Evolutionary conservation across 2,113 vertebrate species (phyloP).

Genomic region (Sinocyclocheilus maitianheensis): DNA sequence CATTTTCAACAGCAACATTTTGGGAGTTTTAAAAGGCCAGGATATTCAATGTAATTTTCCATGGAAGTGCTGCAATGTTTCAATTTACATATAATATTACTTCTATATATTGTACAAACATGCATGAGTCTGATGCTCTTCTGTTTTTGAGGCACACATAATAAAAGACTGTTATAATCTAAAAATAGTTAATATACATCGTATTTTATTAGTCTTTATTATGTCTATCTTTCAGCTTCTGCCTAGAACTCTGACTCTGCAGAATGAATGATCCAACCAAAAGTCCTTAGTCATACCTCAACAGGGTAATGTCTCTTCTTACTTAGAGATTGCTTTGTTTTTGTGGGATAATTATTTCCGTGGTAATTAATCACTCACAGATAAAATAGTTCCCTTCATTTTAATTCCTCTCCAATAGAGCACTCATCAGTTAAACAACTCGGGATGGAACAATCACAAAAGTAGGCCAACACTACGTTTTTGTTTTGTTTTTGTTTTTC

Average conservation of each 20-base stretch:
- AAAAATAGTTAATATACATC: not conserved
- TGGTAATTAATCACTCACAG: slow-evolving; percentile 61
- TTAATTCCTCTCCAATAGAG: slow-evolving; percentile 45
- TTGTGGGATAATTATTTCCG: slow-evolving; percentile 55
- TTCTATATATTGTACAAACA: no score
- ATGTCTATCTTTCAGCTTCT: not conserved
- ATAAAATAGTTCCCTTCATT: slow-evolving; percentile 43
- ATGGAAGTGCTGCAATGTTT: no score
- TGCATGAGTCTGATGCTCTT: no score
- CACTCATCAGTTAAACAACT: slow-evolving; percentile 57
- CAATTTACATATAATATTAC: no score
- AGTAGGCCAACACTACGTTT: slow-evolving; percentile 61
- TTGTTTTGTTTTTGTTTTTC: not conserved
- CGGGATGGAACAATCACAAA: slow-evolving; percentile 51
- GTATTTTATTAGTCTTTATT: not conserved
- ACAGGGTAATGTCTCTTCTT: slow-evolving; percentile 61
- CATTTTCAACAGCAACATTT: no score
- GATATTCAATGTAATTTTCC: no score
- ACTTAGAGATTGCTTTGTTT: slow-evolving; percentile 59
- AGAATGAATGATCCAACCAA: slow-evolving; percentile 5
- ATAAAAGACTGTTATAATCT: no score
- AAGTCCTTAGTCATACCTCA: slow-evolving; percentile 35
- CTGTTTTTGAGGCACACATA: no score
- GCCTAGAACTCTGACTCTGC: slow-evolving; percentile 14
- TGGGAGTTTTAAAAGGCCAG: no score